Conservation (phyloP, 2,888 invertebrate species). For the Plagiodera versicolora region DNA sequence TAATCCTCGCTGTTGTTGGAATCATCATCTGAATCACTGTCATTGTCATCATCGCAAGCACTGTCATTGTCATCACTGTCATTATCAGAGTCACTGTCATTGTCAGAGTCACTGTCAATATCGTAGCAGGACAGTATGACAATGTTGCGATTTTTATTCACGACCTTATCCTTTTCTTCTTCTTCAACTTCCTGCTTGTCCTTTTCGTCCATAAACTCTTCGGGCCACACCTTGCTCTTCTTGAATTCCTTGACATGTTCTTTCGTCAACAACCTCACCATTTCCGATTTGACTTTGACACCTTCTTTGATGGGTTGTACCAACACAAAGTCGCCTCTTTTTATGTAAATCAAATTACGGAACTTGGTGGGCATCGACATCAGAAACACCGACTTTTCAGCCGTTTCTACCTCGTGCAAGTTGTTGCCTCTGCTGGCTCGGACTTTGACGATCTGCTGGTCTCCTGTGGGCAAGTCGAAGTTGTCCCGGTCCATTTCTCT, state of each 20-base stretch:
- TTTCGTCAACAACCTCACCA: conserved; percentile 71
- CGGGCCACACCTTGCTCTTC: conserved; percentile 62
- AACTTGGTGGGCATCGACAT: conserved; percentile 96
- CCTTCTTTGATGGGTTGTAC: conserved; percentile 91
- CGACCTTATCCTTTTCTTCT: no score
- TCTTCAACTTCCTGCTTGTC: no score
- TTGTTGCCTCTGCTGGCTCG: conserved; percentile 85
- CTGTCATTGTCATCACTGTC: no score
- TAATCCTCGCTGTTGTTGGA: no score
- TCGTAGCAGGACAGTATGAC: no score
- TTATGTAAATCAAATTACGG: conserved; percentile 91
- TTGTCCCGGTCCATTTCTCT: conserved; percentile 77
- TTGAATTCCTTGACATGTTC: conserved; percentile 70
- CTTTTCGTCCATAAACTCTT: no score
- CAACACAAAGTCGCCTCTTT: conserved; percentile 84
- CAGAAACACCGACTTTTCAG: conserved; percentile 69
- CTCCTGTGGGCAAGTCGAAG: conserved; percentile 70
- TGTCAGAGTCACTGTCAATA: no score
- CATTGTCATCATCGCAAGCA: no score
- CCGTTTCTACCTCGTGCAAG: conserved; percentile 80
- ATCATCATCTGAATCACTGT: no score
- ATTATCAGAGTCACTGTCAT: no score
- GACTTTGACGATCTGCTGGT: conserved; percentile 78
- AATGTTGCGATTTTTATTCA: no score
- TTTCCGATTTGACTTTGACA: conserved; percentile 92